Percentiles rank a stretch among this genome's conserved stretches.
phyloP scores from a whole-genome alignment of 2,888 invertebrate genomes.

The Conchocele bisecta region DNA sequence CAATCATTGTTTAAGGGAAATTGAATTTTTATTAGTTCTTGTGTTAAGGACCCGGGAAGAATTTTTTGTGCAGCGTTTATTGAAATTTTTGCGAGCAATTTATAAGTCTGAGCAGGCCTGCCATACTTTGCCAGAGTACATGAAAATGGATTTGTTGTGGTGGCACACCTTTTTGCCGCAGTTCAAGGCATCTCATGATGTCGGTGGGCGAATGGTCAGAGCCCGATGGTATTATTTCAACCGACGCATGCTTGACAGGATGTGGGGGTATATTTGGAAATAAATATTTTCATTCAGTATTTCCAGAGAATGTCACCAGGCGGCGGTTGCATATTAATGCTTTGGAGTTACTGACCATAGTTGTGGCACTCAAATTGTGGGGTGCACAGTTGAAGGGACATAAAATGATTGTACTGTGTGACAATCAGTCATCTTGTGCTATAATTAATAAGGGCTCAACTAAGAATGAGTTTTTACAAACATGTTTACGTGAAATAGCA shows the following conservation, averaged over 20 bases:
- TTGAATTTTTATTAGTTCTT: conserved; percentile 32
- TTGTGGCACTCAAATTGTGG: not conserved
- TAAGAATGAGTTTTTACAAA: not conserved
- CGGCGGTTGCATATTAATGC: not conserved
- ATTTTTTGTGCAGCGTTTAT: conserved; percentile 14
- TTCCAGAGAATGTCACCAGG: not conserved
- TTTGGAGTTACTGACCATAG: not conserved
- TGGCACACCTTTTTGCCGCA: conserved; percentile 30
- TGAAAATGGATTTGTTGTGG: conserved; percentile 20
- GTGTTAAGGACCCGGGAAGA: conserved; percentile 25
- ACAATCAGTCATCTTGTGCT: not conserved
- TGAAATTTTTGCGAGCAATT: conserved; percentile 6
- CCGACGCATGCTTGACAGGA: conserved; percentile 26
- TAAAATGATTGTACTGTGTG: not conserved
- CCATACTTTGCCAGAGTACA: not conserved
- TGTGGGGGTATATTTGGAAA: conserved; percentile 23
- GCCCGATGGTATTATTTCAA: conserved; percentile 22
- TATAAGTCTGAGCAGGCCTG: not conserved
- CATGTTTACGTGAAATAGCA: not conserved
- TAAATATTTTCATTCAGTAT: conserved; percentile 18
- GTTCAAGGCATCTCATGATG: conserved; percentile 34
- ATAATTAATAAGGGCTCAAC: not conserved
- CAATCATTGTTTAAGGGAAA: conserved; percentile 30
- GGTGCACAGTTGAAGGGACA: not conserved
- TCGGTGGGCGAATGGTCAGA: conserved; percentile 20